Base-by-base conservation (phyloP, 2,888 invertebrate species). In the Plagodis dolabraria region DNA sequence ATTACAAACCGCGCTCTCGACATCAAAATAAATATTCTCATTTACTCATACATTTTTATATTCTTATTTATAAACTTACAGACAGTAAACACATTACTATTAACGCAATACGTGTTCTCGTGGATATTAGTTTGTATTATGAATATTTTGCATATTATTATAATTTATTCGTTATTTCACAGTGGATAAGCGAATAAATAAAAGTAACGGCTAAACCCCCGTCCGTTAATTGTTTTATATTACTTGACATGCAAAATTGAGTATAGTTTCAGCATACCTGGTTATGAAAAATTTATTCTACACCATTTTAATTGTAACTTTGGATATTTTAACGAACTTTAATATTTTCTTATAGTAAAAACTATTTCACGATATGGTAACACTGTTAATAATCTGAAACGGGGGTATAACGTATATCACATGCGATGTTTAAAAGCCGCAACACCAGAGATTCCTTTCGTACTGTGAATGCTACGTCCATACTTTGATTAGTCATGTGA, bases 61-160 rank as follows among this genome's bases (percentile, higher is more conserved):
- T 52, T 60, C n/a, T 50, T 57, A 53, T 40, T 52, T 53, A 53
- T 47, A 53, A 50, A 53, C 53, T 52, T 53, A 76, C 71, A 78
- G 71, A 82, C 71, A 67, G 65, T 75, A 67, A 79, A 82, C 76
- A 74, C 68, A 69, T 67, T 62, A 45, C 67, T 67, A 70, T 69
- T 67, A 73, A 76, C 63, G 55, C 71, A 56, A 72, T 58, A 53
- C 59, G 69, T 59, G 50, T 43, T 33, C 56, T 35, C 22, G 69
- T 65, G 64, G 64, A 69, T 63, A 59, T 51, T 52, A 50, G 43
- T 50, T 63, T 69, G 61, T 62, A 33, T 5, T 56, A 67, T 62
- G 69, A 70, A 70, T 74, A 71, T 58, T 65, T 68, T 52, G 66
- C 68, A 69, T 69, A 64, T 67, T 64, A 68, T 69, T 62, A 59